phyloP scores from a whole-genome alignment of 2,797 vertebrate species.

The Arnoldichthys spilopterus region DNA sequence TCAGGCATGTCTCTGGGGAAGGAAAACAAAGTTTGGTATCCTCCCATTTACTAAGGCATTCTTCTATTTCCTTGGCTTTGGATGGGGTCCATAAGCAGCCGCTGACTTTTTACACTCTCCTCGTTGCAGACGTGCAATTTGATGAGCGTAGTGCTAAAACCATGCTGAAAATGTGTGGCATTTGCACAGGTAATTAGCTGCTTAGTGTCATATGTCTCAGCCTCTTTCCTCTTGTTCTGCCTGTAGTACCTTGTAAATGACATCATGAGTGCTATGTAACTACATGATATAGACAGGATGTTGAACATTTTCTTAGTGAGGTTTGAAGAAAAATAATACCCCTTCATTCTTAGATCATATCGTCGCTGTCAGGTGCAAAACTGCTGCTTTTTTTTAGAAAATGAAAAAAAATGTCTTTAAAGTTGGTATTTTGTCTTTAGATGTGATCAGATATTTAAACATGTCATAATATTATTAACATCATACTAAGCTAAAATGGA shows the following conservation, averaged over 20 bases:
- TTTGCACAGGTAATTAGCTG: constrained; percentile 9
- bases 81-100: constrained; percentile 12
- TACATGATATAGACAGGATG: not conserved
- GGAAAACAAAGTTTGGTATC: constrained; percentile 47
- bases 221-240: not conserved
- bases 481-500: too few species aligned
- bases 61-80: not conserved
- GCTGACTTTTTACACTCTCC: not conserved
- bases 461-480: too few species aligned
- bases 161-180: constrained; percentile 36
- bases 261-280: not conserved
- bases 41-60: constrained; percentile 31
- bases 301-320: not conserved
- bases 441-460: too few species aligned
- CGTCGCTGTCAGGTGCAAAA: too few species aligned
- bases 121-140: not conserved
- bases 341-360: too few species aligned
- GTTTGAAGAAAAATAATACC: not conserved
- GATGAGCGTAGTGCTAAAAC: constrained; percentile 11
- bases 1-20: constrained; percentile 53
- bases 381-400: too few species aligned
- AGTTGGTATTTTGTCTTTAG: too few species aligned
- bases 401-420: too few species aligned
- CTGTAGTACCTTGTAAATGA: not conserved
- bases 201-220: constrained; percentile 19